These are phyloP conservation scores for Eurystomus gularis DNA, from an alignment of 2,113 vertebrate genomes.

Conservation along the genomic window DNA sequence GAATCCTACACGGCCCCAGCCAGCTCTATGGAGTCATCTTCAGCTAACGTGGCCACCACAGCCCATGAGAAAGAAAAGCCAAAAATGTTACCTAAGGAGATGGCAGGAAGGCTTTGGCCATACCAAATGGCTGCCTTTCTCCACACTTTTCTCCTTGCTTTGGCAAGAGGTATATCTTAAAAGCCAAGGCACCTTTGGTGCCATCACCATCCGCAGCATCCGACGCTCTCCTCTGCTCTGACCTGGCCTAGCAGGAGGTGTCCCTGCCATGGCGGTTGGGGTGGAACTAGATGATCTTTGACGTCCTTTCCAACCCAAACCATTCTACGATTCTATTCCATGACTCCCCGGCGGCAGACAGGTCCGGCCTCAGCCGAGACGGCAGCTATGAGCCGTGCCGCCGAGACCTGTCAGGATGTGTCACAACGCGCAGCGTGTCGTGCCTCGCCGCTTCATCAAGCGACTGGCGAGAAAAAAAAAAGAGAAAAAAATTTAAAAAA, in stretches of 20 bases:
- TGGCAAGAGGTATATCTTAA: not conserved
- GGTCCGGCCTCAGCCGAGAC: not conserved
- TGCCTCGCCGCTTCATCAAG: constrained; percentile 2
- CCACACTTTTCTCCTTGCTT: not conserved
- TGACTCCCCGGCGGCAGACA: no score
- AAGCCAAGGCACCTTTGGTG: not conserved
- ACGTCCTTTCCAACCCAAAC: no score
- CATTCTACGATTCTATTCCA: no score
- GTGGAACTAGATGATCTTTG: no score
- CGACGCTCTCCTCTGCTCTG: rapidly evolving
- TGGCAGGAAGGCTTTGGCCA: not conserved
- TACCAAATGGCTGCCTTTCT: rapidly evolving
- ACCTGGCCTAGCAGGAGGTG: no score
- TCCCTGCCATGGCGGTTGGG: no score
- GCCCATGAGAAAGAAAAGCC: not conserved
- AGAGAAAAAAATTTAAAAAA: no score
- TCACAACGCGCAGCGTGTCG: constrained; percentile 12
- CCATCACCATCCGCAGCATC: not conserved
- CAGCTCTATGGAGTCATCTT: not conserved
- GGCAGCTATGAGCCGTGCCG: not conserved
- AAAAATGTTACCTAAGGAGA: not conserved
- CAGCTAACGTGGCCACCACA: not conserved
- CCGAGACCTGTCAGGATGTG: not conserved
- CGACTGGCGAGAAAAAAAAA: not conserved
- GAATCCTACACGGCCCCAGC: rapidly evolving